These are phyloP conservation scores for Diachasmimorpha longicaudata DNA, from an alignment of 1,140 invertebrate species.

Conservation along the genomic window DNA sequence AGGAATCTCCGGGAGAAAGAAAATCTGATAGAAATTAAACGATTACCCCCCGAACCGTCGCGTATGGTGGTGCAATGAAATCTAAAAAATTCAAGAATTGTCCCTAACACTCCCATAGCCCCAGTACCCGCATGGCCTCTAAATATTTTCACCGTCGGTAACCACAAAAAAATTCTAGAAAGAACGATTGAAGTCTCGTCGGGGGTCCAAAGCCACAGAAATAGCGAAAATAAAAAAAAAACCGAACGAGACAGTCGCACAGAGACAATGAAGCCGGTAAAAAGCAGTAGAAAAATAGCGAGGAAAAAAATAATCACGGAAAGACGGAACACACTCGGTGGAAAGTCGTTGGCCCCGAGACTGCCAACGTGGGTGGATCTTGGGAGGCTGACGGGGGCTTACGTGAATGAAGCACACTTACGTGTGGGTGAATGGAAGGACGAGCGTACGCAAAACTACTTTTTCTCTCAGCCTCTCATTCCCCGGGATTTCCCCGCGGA, in stretches of 20 bases:
- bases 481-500: background rate
- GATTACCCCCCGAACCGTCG: slow-evolving; percentile 18
- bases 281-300: background rate
- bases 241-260: background rate
- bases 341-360: slow-evolving; percentile 3
- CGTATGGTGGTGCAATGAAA: background rate
- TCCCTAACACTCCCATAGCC: background rate
- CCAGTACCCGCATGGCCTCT: slow-evolving; percentile 27
- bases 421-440: slow-evolving; percentile 25
- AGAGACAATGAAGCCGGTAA: too few relatives aligned
- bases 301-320: background rate
- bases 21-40: background rate
- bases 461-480: slow-evolving; percentile 12
- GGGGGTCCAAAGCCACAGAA: background rate
- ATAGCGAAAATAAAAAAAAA: background rate
- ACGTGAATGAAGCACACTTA: slow-evolving; percentile 40
- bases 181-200: background rate
- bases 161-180: background rate
- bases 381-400: slow-evolving; percentile 9
- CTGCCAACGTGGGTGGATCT: slow-evolving; percentile 19
- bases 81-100: background rate
- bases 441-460: background rate
- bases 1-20: background rate
- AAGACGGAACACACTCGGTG: slow-evolving; percentile 13
- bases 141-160: slow-evolving; percentile 5